A percentile compares a stretch with the other conserved stretches of the same genome.
These are phyloP conservation scores for Solea solea DNA, from an alignment of 2,113 vertebrate species.

Conservation along the genomic window DNA sequence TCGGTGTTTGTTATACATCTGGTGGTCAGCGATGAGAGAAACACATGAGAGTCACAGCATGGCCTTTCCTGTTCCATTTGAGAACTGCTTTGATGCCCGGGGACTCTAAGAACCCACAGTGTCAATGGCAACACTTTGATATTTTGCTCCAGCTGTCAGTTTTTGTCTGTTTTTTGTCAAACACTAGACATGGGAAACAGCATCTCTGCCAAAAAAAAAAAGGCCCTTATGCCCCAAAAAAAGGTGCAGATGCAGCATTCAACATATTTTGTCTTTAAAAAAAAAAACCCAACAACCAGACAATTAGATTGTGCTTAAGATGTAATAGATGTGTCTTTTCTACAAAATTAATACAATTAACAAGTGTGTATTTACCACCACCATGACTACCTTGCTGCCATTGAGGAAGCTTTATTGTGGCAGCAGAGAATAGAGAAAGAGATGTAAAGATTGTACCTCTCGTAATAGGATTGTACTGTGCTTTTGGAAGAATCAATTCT, in stretches of 20 bases:
- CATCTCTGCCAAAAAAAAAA: not conserved
- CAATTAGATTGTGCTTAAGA: constrained; percentile 34
- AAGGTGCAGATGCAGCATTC: constrained; percentile 33
- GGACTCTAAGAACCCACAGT: constrained; percentile 66
- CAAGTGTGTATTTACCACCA: constrained; percentile 41
- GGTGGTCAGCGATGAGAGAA: constrained; percentile 70
- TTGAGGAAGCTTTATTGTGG: constrained; percentile 50
- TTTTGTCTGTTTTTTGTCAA: constrained; percentile 55
- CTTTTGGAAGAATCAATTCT: constrained; percentile 54
- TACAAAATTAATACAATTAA: constrained; percentile 59
- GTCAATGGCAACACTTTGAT: constrained; percentile 67
- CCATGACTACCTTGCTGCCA: constrained; percentile 41
- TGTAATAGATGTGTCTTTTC: constrained; percentile 39
- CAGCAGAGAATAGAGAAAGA: constrained; percentile 42
- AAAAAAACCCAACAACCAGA: not conserved
- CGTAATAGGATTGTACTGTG: constrained; percentile 48
- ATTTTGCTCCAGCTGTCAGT: constrained; percentile 65
- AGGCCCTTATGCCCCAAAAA: constrained; percentile 14
- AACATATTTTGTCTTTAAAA: constrained; percentile 14
- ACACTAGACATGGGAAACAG: constrained; percentile 18
- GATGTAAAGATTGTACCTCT: constrained; percentile 57
- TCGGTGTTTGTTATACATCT: constrained; percentile 66
- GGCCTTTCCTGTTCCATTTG: constrained; percentile 77
- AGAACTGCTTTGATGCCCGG: constrained; percentile 74
- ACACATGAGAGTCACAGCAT: constrained; percentile 69